Evolutionary conservation across 2,888 invertebrate species (phyloP).

Genomic region (Thera britannica): DNA sequence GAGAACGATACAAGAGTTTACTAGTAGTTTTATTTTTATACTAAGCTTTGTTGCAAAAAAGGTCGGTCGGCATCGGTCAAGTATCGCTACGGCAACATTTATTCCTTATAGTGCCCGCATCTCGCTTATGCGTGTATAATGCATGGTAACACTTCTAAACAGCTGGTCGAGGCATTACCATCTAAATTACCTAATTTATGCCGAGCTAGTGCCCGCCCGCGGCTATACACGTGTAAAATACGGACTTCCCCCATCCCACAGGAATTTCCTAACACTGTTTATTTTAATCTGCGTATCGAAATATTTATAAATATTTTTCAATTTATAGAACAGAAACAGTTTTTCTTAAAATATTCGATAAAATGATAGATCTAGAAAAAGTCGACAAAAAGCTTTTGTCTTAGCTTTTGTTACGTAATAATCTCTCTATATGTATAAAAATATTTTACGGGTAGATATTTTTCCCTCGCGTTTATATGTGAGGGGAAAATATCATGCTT

Average conservation of each 20-base stretch:
- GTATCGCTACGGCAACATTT: neutral
- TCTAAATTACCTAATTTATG: conserved; percentile 48
- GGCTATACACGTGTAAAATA: conserved; percentile 36
- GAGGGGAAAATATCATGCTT: neutral
- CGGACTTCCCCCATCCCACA: conserved; percentile 40
- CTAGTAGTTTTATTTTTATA: no score
- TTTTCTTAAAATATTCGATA: no score
- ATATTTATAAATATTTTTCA: conserved; percentile 5
- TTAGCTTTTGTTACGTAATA: no score
- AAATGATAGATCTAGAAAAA: no score
- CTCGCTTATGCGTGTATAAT: conserved; percentile 38
- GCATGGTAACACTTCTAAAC: conserved; percentile 46
- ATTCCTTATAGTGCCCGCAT: conserved; percentile 22
- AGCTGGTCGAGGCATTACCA: conserved; percentile 46
- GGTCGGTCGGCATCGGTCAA: no score
- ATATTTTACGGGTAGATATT: neutral
- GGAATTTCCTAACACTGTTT: conserved; percentile 27
- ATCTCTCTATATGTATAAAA: no score
- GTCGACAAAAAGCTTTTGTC: no score
- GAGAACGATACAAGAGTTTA: no score
- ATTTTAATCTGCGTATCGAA: conserved; percentile 20
- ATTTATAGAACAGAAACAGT: no score
- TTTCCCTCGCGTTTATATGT: neutral
- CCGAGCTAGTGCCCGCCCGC: conserved; percentile 39
- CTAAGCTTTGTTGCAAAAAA: no score